These are phyloP conservation scores for Phalacrocorax carbo DNA, from an alignment of 2,113 vertebrate genomes.

Conservation along the genomic window DNA sequence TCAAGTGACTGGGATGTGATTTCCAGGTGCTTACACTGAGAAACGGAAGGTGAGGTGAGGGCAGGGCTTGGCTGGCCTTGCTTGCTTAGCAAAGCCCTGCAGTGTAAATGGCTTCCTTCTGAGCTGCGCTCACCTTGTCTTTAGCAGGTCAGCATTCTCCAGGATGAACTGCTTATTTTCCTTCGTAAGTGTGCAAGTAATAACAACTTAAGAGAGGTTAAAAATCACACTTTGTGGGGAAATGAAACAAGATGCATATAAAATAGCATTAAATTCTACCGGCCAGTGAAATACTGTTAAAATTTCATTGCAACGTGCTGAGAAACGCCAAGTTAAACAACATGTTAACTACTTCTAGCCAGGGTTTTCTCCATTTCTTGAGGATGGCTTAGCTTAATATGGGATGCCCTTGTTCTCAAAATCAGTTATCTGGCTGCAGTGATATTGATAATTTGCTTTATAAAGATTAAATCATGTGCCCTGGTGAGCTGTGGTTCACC, in stretches of 20 bases:
- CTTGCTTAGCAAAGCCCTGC: neutral
- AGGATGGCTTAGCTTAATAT: neutral
- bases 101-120: neutral
- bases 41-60: neutral
- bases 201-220: neutral
- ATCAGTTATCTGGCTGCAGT: neutral
- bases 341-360: neutral
- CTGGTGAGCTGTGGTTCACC: neutral
- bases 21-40: neutral
- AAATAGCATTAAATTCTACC: neutral
- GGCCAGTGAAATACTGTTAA: neutral
- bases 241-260: neutral
- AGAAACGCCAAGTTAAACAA: neutral
- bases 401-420: neutral
- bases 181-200: neutral
- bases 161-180: neutral
- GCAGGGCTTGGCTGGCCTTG: neutral
- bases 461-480: neutral
- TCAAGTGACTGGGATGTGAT: neutral
- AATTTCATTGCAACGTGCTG: neutral
- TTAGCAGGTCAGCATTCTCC: neutral
- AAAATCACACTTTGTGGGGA: neutral
- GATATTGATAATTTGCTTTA: neutral
- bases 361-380: neutral
- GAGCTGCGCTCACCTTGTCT: accelerated